Base-by-base conservation (phyloP, 2,888 invertebrate species). In the Belgica antarctica region DNA sequence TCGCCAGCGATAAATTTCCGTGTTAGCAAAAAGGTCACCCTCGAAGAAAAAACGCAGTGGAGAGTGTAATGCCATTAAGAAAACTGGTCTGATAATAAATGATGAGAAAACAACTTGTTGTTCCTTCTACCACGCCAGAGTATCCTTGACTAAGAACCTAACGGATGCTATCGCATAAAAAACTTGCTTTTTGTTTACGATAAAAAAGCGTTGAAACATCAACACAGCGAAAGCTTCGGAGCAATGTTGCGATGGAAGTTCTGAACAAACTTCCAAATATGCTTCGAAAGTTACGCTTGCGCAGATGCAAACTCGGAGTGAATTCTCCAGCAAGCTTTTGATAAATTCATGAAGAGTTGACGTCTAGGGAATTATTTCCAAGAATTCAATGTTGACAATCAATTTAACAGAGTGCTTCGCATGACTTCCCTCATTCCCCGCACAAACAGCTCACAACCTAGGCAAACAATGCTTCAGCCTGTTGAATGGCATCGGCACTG, bases 51-150 rank as follows among this genome's bases (percentile, higher is more conserved):
- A 31, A 31, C 19, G 22, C 19, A 52, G 22, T n/a, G 4, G 22
- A 52, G 22, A 52, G 52, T 52, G 52, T 27, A 59, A 59, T 59
- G 59, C n/a, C 59, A 59, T 59, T 27, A 25, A 46, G 46, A 31
- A n/a, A 52, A 52, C 12, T 52, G 22, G 3, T 59, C n/a, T 12
- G 27, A 5, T 59, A 59, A 59, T 59, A 27, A 59, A 59, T 59
- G 59, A 59, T 59, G 65, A 47, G 36, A 17, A 68, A 68, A 24
- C 68, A 52, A 68, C 68, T 68, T 68, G 68, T 68, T 68, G 68
- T 68, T 68, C 68, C 68, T 57, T 28, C 47, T 47, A 19, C 31
- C 46, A 10, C 15, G 68, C 52, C 28, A 68, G 68, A 57, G 34
- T 57, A 31, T 57, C 34, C 68, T 68, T 68, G 68, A 68, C 68